Evolutionary conservation across 2,113 vertebrate genomes (phyloP).

Genomic region (Cairina moschata): DNA sequence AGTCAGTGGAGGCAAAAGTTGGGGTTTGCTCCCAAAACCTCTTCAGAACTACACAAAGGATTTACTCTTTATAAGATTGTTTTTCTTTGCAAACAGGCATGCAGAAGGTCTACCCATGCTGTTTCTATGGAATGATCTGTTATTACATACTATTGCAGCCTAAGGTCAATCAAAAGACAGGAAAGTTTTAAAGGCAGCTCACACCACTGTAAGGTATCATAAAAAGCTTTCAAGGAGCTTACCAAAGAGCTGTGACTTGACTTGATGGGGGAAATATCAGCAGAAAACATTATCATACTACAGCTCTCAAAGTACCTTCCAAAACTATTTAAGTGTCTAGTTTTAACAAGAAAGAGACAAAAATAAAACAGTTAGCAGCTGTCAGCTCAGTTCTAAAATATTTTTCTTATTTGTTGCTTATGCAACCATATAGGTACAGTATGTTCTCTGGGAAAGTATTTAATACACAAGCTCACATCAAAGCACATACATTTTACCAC

Average conservation of each 20-base stretch:
- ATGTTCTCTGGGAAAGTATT: neutral
- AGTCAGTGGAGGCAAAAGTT: neutral
- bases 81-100: neutral
- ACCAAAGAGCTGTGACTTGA: neutral
- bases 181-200: neutral
- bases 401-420: neutral
- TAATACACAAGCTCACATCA: neutral
- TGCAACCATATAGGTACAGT: neutral
- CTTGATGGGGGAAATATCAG: neutral
- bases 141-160: neutral
- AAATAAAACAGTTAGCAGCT: neutral
- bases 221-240: neutral
- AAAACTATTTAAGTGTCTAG: neutral
- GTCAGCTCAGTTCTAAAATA: neutral
- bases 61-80: neutral
- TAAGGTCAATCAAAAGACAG: neutral
- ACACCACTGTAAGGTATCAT: neutral
- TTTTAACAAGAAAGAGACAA: neutral
- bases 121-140: neutral
- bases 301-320: neutral
- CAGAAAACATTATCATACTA: neutral
- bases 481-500: neutral
- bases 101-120: neutral
- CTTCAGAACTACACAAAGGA: neutral
- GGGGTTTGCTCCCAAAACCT: neutral